These are phyloP conservation scores for Scaptomyza reducta DNA, from an alignment of 2,888 invertebrate species.

Conservation along the genomic window DNA sequence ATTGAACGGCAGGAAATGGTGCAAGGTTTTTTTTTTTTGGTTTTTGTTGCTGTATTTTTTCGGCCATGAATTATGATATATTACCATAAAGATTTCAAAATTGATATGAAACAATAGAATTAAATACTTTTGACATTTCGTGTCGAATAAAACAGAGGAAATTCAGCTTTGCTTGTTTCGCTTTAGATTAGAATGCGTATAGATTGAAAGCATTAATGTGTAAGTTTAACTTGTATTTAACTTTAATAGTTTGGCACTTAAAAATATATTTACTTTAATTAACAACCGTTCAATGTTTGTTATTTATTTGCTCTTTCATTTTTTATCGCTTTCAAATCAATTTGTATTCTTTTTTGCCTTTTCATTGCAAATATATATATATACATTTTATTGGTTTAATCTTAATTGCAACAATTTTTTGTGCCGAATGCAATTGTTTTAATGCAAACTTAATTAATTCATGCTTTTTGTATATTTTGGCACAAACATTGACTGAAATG, in stretches of 20 bases:
- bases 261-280: no score
- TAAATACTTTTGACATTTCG: constrained; percentile 1
- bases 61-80: constrained; percentile 49
- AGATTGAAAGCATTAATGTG: background rate
- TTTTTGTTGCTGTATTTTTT: background rate
- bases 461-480: constrained; percentile 17
- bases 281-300: no score
- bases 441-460: constrained; percentile 42
- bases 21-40: constrained; percentile 11
- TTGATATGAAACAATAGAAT: constrained; percentile 19
- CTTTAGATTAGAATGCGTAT: constrained; percentile 16
- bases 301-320: background rate
- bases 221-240: background rate
- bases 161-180: constrained; percentile 30
- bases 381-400: constrained; percentile 3
- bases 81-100: constrained; percentile 36
- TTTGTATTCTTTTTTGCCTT: constrained; percentile 2
- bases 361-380: background rate
- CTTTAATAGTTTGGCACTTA: no score
- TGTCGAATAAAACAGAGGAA: constrained; percentile 1
- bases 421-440: background rate
- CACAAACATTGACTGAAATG: constrained; percentile 23
- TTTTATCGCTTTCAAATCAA: background rate
- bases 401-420: constrained; percentile 14
- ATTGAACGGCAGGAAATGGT: constrained; percentile 59